Conservation (phyloP, 2,888 invertebrate species). For the Temnothorax ravouxi region DNA sequence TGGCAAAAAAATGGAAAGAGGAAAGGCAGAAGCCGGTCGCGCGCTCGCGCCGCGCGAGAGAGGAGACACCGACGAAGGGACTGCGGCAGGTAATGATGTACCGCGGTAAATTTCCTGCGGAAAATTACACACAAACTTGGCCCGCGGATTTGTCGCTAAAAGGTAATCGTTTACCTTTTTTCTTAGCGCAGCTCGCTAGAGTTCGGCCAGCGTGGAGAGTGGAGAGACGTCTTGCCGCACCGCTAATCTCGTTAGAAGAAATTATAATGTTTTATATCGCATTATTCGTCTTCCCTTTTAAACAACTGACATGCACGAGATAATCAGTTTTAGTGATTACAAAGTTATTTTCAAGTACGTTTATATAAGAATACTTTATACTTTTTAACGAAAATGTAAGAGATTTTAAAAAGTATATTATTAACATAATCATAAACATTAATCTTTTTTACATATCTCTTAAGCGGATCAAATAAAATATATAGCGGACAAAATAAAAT, state of each 20-base stretch:
- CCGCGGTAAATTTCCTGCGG: slow-evolving; percentile 78
- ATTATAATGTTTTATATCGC: background rate
- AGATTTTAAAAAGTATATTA: background rate
- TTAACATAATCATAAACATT: background rate
- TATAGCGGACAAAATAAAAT: background rate
- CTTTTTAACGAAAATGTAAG: background rate
- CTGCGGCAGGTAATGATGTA: slow-evolving; percentile 77
- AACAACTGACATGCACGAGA: background rate
- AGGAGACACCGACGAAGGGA: slow-evolving; percentile 67
- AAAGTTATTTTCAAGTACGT: background rate
- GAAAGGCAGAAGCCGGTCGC: slow-evolving; percentile 50
- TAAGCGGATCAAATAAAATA: no score
- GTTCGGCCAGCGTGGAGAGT: slow-evolving; percentile 30
- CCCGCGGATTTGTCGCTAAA: slow-evolving; percentile 67
- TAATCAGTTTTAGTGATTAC: background rate
- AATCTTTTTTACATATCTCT: background rate
- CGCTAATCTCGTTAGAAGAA: slow-evolving; percentile 4
- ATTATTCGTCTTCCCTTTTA: background rate
- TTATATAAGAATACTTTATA: background rate
- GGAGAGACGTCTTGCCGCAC: background rate
- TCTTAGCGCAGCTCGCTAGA: slow-evolving; percentile 11
- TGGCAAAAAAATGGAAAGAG: slow-evolving; percentile 52
- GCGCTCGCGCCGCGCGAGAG: slow-evolving; percentile 67
- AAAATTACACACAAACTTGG: slow-evolving; percentile 75
- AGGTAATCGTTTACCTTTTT: slow-evolving; percentile 71